These are phyloP conservation scores for Schizopygopsis pylzovi DNA, from an alignment of 2,797 vertebrate genomes.

Conservation along the genomic window DNA sequence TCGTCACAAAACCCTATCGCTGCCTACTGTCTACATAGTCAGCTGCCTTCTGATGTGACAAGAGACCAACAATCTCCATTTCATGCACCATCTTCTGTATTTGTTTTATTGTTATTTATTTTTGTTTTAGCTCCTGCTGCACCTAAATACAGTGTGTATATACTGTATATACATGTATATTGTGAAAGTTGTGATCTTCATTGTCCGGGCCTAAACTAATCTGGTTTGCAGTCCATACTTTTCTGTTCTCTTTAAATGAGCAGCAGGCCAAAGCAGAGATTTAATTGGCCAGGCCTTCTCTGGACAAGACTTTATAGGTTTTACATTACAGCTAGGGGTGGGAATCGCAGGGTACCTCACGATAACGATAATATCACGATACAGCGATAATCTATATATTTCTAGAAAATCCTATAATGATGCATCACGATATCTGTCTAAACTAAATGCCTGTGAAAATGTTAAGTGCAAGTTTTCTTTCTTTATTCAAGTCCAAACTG, in stretches of 20 bases:
- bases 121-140: neutral
- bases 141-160: neutral
- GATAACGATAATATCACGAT: too few species aligned
- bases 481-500: too few species aligned
- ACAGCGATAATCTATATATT: too few species aligned
- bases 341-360: too few species aligned
- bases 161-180: too few species aligned
- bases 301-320: neutral
- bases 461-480: too few species aligned
- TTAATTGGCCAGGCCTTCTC: slow-evolving; percentile 14
- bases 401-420: too few species aligned
- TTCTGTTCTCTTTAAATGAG: slow-evolving; percentile 12
- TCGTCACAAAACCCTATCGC: neutral
- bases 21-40: neutral
- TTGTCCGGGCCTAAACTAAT: slow-evolving; percentile 9
- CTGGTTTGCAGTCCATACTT: slow-evolving; percentile 14
- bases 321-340: neutral
- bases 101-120: too few species aligned
- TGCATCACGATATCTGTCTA: too few species aligned
- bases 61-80: neutral
- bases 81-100: neutral
- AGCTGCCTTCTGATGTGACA: neutral
- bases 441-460: too few species aligned
- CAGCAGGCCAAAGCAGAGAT: slow-evolving; percentile 38
- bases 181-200: neutral